Conservation (phyloP, 2,888 invertebrate species). For the Tipula helvola region DNA sequence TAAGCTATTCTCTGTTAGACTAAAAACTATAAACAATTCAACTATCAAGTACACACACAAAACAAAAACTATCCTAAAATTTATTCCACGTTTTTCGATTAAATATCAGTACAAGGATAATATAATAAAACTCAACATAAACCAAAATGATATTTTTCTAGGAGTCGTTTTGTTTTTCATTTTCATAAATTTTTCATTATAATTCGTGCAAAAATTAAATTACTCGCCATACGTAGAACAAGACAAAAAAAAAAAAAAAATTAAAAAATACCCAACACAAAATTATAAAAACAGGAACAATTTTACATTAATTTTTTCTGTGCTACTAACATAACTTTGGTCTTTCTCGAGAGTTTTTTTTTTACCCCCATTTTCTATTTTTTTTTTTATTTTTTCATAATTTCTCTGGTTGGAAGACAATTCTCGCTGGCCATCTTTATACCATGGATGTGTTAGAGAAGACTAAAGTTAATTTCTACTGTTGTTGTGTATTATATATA, state of each 20-base stretch:
- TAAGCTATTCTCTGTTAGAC: not conserved
- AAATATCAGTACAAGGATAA: not conserved
- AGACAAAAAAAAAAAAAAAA: not conserved
- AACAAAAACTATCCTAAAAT: not conserved
- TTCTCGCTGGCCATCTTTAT: not conserved
- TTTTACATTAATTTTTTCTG: not conserved
- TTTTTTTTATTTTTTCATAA: not conserved
- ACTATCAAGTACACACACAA: not conserved
- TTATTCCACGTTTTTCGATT: not conserved
- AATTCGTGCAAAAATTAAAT: conserved; percentile 4
- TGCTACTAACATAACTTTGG: not conserved
- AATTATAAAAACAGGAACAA: not conserved
- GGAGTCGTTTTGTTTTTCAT: not conserved
- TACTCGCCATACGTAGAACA: not conserved
- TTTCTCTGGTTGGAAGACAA: not conserved
- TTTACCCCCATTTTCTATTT: not conserved
- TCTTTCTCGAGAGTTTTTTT: not conserved
- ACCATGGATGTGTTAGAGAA: not conserved
- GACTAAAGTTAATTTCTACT: not conserved
- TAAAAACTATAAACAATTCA: not conserved
- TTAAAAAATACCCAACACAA: not conserved
- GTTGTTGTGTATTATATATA: not conserved
- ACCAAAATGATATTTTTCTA: not conserved
- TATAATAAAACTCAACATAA: not conserved
- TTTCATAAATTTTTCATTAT: conserved; percentile 4